phyloP scores from a whole-genome alignment of 2,113 vertebrate species.

The Charina bottae region DNA sequence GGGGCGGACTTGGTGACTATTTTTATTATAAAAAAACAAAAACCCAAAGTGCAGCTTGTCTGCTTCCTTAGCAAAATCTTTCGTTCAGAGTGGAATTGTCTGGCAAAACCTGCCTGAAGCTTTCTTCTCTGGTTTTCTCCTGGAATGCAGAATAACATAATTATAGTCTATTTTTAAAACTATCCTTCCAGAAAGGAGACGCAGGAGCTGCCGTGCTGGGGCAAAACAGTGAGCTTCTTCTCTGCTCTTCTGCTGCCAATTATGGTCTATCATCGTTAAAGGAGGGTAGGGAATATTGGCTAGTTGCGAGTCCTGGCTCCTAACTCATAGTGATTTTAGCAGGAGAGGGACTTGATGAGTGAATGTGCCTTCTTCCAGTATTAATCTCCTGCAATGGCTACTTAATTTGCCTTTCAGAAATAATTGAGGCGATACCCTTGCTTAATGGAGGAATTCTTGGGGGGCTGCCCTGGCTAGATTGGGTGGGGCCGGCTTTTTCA shows the following conservation, averaged over 20 bases:
- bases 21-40: neutral
- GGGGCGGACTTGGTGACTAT: neutral
- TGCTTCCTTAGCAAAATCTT: neutral
- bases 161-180: constrained; percentile 36
- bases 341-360: no score
- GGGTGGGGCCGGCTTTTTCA: fast-evolving
- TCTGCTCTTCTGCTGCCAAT: no score
- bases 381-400: no score
- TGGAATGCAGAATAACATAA: constrained; percentile 11
- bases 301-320: no score
- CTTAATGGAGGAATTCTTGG: neutral
- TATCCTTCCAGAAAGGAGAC: constrained; percentile 2
- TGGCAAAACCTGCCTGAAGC: constrained; percentile 8
- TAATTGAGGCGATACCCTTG: fast-evolving
- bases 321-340: no score
- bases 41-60: neutral
- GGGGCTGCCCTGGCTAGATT: neutral
- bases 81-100: constrained; percentile 17
- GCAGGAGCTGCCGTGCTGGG: neutral
- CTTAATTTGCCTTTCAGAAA: neutral
- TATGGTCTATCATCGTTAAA: neutral
- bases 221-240: neutral
- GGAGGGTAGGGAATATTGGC: neutral
- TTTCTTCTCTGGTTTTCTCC: neutral
- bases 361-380: neutral